Conservation (phyloP, 2,797 vertebrate species). For the Sebastes flavidus region DNA sequence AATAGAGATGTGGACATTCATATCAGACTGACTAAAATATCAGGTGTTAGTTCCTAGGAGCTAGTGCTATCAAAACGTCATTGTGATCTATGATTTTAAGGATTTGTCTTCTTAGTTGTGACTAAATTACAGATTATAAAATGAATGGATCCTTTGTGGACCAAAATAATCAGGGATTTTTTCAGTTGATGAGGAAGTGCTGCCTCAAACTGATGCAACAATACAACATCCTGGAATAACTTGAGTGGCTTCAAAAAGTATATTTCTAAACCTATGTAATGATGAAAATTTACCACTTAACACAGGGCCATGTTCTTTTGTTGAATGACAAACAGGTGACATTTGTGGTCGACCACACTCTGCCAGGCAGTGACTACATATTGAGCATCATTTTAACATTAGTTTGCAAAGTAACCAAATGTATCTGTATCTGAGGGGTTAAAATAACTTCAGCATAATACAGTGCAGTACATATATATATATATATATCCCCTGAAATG, state of each 20-base stretch:
- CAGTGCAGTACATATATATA: too few relatives aligned
- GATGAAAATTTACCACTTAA: conserved; percentile 5
- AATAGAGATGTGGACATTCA: neutral
- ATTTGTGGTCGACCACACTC: neutral
- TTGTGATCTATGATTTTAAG: neutral
- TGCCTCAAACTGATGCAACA: neutral
- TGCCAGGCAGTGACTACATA: neutral
- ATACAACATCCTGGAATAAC: neutral
- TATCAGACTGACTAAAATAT: neutral
- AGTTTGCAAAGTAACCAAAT: neutral
- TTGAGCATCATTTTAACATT: neutral
- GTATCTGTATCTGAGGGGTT: neutral
- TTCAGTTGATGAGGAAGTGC: neutral
- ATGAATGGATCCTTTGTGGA: neutral
- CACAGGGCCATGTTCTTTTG: neutral
- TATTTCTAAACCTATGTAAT: neutral
- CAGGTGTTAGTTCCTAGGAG: neutral
- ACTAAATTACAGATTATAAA: neutral
- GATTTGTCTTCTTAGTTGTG: neutral
- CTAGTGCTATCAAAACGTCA: neutral
- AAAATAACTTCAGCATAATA: neutral
- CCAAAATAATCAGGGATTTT: neutral
- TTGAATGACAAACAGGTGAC: neutral
- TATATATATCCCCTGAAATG: neutral
- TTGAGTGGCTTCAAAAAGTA: neutral